These are phyloP conservation scores for Tipula confusa DNA, from an alignment of 2,888 invertebrate species.

Conservation along the genomic window DNA sequence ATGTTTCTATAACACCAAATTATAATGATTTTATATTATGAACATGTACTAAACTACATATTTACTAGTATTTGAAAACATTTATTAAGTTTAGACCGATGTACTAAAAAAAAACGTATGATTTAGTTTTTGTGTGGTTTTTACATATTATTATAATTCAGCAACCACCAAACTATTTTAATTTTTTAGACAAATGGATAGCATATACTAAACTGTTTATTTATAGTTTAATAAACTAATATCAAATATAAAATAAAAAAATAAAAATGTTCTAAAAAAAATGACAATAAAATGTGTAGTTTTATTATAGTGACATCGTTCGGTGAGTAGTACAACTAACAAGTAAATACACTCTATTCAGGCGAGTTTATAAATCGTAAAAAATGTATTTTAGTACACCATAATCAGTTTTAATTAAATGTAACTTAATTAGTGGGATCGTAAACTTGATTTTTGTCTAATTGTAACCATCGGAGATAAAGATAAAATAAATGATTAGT, in stretches of 20 bases:
- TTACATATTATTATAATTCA: background rate
- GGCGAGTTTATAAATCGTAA: background rate
- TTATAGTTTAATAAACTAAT: background rate
- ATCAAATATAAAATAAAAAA: background rate
- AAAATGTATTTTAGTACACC: no score
- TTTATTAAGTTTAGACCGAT: background rate
- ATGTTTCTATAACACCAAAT: background rate
- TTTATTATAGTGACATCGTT: background rate
- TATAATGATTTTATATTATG: no score
- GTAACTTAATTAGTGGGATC: no score
- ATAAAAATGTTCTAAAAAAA: conserved; percentile 21
- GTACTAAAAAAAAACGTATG: background rate
- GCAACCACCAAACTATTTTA: background rate
- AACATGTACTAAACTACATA: background rate
- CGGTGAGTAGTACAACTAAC: background rate
- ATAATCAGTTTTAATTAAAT: no score
- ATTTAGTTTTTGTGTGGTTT: background rate
- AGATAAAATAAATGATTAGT: no score
- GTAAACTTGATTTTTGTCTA: no score
- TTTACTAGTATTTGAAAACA: background rate
- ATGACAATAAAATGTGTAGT: background rate
- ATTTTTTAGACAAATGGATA: background rate
- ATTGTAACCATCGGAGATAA: no score
- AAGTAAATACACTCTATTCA: background rate
- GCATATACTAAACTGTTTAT: background rate